Evolutionary conservation across 1,140 invertebrate genomes (phyloP), one percentile per base, ranked within the genome.

Genomic region (Tetraneura akinire): DNA sequence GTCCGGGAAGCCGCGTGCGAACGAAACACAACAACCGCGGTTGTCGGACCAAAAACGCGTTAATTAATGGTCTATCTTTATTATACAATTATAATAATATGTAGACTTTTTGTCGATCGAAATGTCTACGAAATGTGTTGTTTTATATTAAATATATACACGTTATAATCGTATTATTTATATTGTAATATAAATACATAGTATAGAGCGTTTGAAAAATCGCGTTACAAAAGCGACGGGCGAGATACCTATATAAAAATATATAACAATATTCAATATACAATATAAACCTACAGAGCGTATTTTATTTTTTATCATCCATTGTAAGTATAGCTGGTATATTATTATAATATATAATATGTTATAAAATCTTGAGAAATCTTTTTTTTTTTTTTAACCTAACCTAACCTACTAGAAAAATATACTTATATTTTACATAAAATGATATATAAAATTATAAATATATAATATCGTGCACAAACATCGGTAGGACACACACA

Each of bases 1-100:
- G 74, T 78, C 53, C 74, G 74, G 74, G 74, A 78, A 45, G 32
- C 53, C 53, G 26, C 5, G 18, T n/a, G 14, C 51, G 47, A 51
- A 71, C n/a, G n/a, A n/a, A n/a, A n/a, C 68, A 51, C 68, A 47
- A 68, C 66, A 26, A 68, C 66, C 45, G n/a, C 57, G 32, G 37
- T 55, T 16, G 57, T 14, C 32, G 32, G 55, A 42, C 71, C 29
- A 47, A 51, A 51, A 71, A 11, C 53, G 32, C 32, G 21, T 76
- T 57, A 57, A 76, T 76, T 57, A 42, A 10, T 57, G 11, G 71
- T 23, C 71, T 42, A 57, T 76, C n/a, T n/a, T n/a, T n/a, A n/a
- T n/a, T n/a, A n/a, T 76, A 76, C 21, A 23, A 23, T 23, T 16
- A 10, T 23, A 29, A 29, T 26, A n/a, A n/a, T n/a, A n/a, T n/a